Evolutionary conservation across 2,888 invertebrate genomes (phyloP).

Genomic region (Scaptomyza caliginosa): DNA sequence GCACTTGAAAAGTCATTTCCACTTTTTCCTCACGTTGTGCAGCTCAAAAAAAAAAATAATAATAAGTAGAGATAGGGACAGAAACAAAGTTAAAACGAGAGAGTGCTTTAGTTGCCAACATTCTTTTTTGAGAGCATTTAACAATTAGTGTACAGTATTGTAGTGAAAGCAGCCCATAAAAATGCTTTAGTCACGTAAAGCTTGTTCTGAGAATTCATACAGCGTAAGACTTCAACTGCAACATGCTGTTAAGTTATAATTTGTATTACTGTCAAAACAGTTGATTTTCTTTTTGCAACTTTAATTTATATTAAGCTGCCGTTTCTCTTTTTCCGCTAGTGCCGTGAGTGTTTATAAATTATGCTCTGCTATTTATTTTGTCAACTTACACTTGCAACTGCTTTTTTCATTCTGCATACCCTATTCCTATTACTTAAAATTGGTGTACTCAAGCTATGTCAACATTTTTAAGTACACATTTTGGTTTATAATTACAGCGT

Average conservation of each 20-base stretch:
- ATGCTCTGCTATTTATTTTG: conserved; percentile 50
- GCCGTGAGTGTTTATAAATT: conserved; percentile 45
- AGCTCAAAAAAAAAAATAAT: too few relatives aligned
- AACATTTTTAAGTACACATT: background rate
- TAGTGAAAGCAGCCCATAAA: background rate
- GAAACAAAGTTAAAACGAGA: background rate
- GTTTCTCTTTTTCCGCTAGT: background rate
- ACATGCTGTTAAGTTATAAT: conserved; percentile 16
- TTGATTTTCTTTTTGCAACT: conserved; percentile 16
- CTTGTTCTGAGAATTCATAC: background rate
- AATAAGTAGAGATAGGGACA: background rate
- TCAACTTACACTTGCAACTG: conserved; percentile 35
- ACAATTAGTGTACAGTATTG: conserved; percentile 46
- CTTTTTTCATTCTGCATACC: conserved; percentile 5
- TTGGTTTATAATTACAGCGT: background rate
- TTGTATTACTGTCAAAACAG: conserved; percentile 20
- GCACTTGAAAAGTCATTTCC: conserved; percentile 39
- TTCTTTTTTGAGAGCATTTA: conserved; percentile 50
- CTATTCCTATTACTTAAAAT: background rate
- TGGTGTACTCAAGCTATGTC: background rate
- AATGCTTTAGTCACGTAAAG: conserved; percentile 27
- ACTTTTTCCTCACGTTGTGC: conserved; percentile 35
- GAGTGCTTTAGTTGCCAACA: background rate
- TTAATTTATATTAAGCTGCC: conserved; percentile 21
- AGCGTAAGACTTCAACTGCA: background rate